Percentiles rank a stretch among this genome's conserved stretches.
These are phyloP conservation scores for Anhinga anhinga DNA, from an alignment of 2,113 vertebrate species.

Conservation along the genomic window DNA sequence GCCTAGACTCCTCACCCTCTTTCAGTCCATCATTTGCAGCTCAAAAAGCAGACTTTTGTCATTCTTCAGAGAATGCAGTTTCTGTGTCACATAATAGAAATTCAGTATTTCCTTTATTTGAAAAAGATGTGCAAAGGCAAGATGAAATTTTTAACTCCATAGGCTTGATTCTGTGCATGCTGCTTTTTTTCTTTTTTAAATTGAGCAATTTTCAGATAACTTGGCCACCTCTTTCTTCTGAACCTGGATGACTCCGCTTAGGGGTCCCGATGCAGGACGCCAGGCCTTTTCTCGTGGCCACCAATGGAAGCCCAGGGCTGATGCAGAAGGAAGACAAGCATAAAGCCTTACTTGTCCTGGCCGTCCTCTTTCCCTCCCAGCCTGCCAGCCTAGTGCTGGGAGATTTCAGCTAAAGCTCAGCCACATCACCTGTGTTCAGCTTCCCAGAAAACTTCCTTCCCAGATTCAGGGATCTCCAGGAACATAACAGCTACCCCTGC, in stretches of 20 bases:
- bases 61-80: neutral
- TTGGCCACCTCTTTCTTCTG: neutral
- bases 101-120: neutral
- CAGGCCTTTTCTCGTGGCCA: neutral
- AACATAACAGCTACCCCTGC: neutral
- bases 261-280: neutral
- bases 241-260: neutral
- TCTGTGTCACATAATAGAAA: neutral
- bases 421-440: neutral
- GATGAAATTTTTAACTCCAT: neutral
- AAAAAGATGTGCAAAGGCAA: neutral
- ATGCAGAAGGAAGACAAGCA: neutral
- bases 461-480: neutral
- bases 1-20: neutral
- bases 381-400: neutral
- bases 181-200: neutral
- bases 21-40: neutral
- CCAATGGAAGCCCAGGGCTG: neutral
- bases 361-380: neutral
- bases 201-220: neutral
- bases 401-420: neutral
- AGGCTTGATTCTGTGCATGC: neutral
- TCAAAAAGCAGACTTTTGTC: neutral
- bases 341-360: neutral
- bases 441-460: neutral